Percentiles rank a stretch among this genome's conserved stretches.
Evolutionary conservation across 2,797 vertebrate species (phyloP).

Genomic region (Poecile montanus): DNA sequence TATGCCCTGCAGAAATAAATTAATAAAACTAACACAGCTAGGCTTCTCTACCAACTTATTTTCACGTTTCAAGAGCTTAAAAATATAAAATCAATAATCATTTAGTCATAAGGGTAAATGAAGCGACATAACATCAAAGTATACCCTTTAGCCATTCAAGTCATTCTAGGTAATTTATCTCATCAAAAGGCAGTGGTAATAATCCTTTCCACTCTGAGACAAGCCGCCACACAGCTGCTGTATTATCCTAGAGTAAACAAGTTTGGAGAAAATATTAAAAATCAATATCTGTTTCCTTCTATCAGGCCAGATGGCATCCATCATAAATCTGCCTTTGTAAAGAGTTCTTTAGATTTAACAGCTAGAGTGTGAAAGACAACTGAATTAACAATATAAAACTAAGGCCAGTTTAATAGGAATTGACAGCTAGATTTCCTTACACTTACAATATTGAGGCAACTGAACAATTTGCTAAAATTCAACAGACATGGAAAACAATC

Average conservation of each 20-base stretch:
- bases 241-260: conserved; percentile 89
- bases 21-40: conserved; percentile 85
- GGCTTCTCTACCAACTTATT: conserved; percentile 84
- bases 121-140: conserved; percentile 90
- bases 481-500: conserved; percentile 64
- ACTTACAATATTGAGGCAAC: conserved; percentile 64
- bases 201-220: conserved; percentile 84
- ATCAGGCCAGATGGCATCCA: conserved; percentile 87
- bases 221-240: conserved; percentile 80
- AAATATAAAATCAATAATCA: conserved; percentile 96
- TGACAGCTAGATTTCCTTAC: conserved; percentile 71
- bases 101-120: conserved; percentile 95
- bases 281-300: conserved; percentile 93
- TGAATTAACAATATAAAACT: conserved; percentile 69
- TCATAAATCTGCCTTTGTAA: conserved; percentile 86
- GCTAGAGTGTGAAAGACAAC: conserved; percentile 70
- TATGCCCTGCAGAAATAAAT: conserved; percentile 88
- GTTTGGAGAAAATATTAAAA: conserved; percentile 91
- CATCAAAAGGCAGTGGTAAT: conserved; percentile 86
- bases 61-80: conserved; percentile 87
- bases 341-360: conserved; percentile 76
- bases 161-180: conserved; percentile 87
- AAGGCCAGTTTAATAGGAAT: conserved; percentile 46
- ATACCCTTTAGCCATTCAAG: conserved; percentile 87
- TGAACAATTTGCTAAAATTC: conserved; percentile 71